These are phyloP conservation scores for Sceloporus tristichus DNA, from an alignment of 2,113 vertebrate genomes.

Conservation along the genomic window DNA sequence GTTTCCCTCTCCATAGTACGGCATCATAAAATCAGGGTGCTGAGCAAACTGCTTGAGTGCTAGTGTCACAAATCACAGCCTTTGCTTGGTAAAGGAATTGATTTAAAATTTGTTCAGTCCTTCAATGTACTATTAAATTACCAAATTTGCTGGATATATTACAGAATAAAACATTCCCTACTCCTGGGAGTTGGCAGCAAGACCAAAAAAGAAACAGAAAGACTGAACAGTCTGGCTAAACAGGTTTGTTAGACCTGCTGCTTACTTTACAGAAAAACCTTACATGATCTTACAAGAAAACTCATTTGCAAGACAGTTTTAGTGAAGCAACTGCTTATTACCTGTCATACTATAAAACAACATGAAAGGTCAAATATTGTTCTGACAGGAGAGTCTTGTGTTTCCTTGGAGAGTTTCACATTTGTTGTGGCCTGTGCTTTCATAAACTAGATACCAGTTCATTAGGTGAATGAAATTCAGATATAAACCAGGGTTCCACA, in stretches of 20 bases:
- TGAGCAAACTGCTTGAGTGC: neutral
- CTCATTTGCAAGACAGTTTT: constrained; percentile 22
- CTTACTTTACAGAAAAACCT: constrained; percentile 25
- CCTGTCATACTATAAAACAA: neutral
- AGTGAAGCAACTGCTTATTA: constrained; percentile 10
- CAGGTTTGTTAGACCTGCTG: constrained; percentile 30
- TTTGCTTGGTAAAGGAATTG: neutral
- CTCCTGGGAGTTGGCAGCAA: constrained; percentile 17
- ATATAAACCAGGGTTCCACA: neutral
- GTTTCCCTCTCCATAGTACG: no score
- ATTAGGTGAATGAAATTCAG: neutral
- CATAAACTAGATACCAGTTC: neutral
- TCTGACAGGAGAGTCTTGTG: neutral
- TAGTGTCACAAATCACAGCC: neutral
- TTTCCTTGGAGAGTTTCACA: neutral
- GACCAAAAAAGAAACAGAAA: neutral
- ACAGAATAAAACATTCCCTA: constrained; percentile 30
- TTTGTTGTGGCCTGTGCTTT: constrained; percentile 9
- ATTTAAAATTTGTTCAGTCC: neutral
- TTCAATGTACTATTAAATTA: neutral
- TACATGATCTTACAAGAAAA: neutral
- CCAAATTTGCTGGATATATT: constrained; percentile 16
- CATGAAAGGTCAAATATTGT: neutral
- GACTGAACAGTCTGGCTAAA: constrained; percentile 26
- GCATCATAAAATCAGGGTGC: neutral